Evolutionary conservation across 2,113 vertebrate genomes (phyloP).

Genomic region (Caloenas nicobarica): DNA sequence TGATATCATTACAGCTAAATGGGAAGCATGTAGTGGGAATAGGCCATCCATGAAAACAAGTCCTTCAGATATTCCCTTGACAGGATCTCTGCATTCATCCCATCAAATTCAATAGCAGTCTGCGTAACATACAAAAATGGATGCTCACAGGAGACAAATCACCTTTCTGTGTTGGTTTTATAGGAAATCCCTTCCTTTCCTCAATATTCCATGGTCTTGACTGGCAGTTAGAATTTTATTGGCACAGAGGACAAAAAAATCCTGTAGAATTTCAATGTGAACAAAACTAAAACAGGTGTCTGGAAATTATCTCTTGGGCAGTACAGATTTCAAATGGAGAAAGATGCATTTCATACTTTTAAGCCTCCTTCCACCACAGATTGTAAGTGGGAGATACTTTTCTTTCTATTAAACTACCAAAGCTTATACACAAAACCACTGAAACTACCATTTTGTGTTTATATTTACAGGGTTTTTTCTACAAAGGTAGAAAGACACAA

Average conservation of each 20-base stretch:
- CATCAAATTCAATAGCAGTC: background rate
- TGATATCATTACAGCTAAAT: background rate
- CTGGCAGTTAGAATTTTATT: background rate
- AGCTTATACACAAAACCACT: background rate
- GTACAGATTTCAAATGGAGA: background rate
- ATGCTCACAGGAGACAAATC: background rate
- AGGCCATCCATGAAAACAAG: background rate
- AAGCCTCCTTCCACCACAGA: background rate
- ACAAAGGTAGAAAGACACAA: background rate
- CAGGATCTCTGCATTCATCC: background rate
- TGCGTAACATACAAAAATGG: background rate
- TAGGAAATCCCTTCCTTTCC: background rate
- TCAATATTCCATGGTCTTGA: background rate
- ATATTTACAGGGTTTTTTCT: background rate
- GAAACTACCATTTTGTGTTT: background rate
- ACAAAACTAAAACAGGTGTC: background rate
- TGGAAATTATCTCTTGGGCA: background rate
- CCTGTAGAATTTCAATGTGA: background rate
- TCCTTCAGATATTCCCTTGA: background rate
- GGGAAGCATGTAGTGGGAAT: background rate
- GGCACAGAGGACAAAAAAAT: background rate
- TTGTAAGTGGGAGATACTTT: background rate
- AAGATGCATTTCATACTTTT: background rate
- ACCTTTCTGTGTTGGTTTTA: background rate
- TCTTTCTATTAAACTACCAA: background rate